phyloP scores from a whole-genome alignment of 2,113 vertebrate species.

The Perca fluviatilis region DNA sequence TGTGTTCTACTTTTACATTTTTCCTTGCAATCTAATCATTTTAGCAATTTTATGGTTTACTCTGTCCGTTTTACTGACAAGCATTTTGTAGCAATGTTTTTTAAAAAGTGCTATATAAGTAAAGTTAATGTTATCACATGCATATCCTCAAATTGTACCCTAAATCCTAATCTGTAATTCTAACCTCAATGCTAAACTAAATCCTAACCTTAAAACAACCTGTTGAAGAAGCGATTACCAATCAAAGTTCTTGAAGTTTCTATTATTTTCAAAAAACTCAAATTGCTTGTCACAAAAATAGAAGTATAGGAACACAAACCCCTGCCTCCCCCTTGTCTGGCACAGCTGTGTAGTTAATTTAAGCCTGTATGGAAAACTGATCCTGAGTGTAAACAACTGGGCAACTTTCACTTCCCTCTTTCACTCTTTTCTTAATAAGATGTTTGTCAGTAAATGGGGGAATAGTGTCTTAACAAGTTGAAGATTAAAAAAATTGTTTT shows the following conservation, averaged over 20 bases:
- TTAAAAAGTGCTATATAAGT: neutral
- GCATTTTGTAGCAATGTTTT: neutral
- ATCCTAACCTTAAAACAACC: neutral
- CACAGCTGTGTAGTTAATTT: slow-evolving; percentile 69
- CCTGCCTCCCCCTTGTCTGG: slow-evolving; percentile 11
- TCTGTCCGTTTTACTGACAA: neutral
- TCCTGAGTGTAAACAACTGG: slow-evolving; percentile 71
- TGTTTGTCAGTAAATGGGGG: neutral
- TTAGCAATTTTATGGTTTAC: neutral
- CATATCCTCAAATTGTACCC: neutral
- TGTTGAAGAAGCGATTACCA: neutral
- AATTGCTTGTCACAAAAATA: slow-evolving; percentile 7
- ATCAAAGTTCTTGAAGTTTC: neutral
- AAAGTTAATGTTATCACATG: neutral
- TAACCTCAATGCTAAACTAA: neutral
- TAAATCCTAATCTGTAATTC: neutral
- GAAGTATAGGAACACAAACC: slow-evolving; percentile 41
- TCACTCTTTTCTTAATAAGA: neutral
- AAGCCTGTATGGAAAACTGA: slow-evolving; percentile 68
- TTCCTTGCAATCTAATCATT: neutral
- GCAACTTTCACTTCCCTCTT: slow-evolving; percentile 81
- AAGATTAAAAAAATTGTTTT: neutral
- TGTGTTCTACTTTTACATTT: neutral
- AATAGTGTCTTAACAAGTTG: neutral
- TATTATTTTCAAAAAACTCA: neutral